Percentiles rank a stretch among this genome's conserved stretches.
Conservation (phyloP, 2,888 invertebrate species). For the Sminthurides aquaticus region DNA sequence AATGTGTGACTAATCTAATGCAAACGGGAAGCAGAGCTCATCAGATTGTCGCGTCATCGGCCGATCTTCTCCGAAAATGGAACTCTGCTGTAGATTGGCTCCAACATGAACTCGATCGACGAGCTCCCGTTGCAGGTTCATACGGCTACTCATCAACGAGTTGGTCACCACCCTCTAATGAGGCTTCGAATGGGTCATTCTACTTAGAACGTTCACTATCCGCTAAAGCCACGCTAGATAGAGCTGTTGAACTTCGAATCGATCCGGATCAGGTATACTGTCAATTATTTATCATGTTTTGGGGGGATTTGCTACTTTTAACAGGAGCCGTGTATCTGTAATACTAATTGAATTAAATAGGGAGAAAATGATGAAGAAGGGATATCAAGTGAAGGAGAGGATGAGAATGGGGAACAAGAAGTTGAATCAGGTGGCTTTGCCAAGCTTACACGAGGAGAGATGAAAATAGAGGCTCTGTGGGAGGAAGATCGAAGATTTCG, state of each 20-base stretch:
- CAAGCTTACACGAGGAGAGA: slow-evolving; percentile 12
- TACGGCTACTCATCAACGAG: slow-evolving; percentile 41
- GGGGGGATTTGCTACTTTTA: slow-evolving; percentile 4
- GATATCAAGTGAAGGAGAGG: slow-evolving; percentile 41
- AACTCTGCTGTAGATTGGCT: slow-evolving; percentile 84
- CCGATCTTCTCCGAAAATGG: slow-evolving; percentile 79
- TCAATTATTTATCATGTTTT: too few species aligned
- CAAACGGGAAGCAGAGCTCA: slow-evolving; percentile 73
- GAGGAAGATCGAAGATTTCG: too few species aligned
- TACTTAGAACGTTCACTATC: slow-evolving; percentile 90
- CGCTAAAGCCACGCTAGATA: slow-evolving; percentile 76
- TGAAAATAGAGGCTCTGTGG: too few species aligned
- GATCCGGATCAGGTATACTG: slow-evolving; percentile 54
- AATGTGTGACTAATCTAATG: slow-evolving; percentile 86
- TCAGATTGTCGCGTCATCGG: slow-evolving; percentile 67
- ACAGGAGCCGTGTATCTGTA: not conserved
- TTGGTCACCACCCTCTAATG: slow-evolving; percentile 87
- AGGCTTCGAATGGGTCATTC: slow-evolving; percentile 80
- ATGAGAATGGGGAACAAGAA: slow-evolving; percentile 18
- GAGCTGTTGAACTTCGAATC: slow-evolving; percentile 63
- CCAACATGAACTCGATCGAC: slow-evolving; percentile 77
- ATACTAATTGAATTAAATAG: slow-evolving; percentile 17
- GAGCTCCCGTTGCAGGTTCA: slow-evolving; percentile 35
- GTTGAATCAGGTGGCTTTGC: too few species aligned
- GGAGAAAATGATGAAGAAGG: slow-evolving; percentile 39